These are phyloP conservation scores for rabbit (Oryctolagus cuniculus) DNA, from an alignment of 2,113 vertebrate species.

Conservation along the genomic window mOryCun1.1 NC_091435.1:78844501-78845000, in stretches of 20 bases:
- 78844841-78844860: neutral
- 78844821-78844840: conserved; percentile 12
- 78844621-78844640: neutral
- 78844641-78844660: neutral
- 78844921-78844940: neutral
- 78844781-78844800: conserved; percentile 26
- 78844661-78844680: neutral
- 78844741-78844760: conserved; percentile 29
- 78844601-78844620: neutral
- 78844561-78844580: neutral
- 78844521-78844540: neutral
- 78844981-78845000: neutral
- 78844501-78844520: neutral
- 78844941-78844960: conserved; percentile 42
- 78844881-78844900: neutral
- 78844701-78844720: neutral
- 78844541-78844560: conserved; percentile 30
- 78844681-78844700: conserved; percentile 15
- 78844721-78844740: neutral
- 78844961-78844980: neutral
- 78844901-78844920: neutral
- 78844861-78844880: neutral
- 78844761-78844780: neutral
- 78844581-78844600: conserved; percentile 7
- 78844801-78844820: neutral